Percentiles rank a stretch among this genome's conserved stretches.
Conservation (phyloP, 2,113 vertebrate genomes). For the Potamarius usumacintae region DNA sequence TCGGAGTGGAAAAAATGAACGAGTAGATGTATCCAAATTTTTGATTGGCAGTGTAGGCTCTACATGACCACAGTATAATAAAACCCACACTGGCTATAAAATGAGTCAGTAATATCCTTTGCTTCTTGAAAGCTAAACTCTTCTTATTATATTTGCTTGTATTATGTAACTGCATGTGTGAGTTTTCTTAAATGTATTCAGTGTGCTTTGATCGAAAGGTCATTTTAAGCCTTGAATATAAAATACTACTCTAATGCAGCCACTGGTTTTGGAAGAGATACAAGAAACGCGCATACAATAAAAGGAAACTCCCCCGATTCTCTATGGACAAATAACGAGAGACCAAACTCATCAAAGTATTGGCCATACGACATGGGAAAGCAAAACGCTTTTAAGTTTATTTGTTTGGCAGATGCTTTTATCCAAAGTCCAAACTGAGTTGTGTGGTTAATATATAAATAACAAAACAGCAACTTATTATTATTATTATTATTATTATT, state of each 20-base stretch:
- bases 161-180: neutral
- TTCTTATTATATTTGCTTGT: neutral
- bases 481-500: neutral
- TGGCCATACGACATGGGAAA: neutral
- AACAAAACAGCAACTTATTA: neutral
- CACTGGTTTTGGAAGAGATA: neutral
- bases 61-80: neutral
- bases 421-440: neutral
- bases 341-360: neutral
- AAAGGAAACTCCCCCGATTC: constrained; percentile 1
- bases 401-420: neutral
- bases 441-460: neutral
- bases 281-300: neutral
- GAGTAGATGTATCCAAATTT: too few relatives aligned
- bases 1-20: too few relatives aligned
- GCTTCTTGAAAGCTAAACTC: neutral
- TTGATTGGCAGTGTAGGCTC: neutral
- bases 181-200: neutral
- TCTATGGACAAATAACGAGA: neutral
- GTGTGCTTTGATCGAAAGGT: neutral
- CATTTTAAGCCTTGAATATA: neutral
- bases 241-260: neutral
- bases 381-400: neutral
- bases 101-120: neutral
- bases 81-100: neutral